These are phyloP conservation scores for Nesoenas mayeri DNA, from an alignment of 2,113 vertebrate species.

Conservation along the genomic window DNA sequence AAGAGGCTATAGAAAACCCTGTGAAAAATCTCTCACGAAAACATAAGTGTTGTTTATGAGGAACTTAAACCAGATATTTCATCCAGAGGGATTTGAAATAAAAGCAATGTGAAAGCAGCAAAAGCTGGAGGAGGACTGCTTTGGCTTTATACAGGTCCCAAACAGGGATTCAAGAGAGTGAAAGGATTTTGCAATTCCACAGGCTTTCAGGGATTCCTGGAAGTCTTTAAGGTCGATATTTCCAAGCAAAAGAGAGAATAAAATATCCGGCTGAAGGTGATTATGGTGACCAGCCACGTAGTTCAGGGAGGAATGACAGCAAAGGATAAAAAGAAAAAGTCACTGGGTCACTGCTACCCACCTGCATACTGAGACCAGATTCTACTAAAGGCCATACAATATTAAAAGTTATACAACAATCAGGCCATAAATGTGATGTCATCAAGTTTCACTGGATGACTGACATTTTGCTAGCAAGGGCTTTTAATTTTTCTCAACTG, in stretches of 20 bases:
- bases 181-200: background rate
- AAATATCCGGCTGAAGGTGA: background rate
- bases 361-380: background rate
- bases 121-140: background rate
- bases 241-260: background rate
- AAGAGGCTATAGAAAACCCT: background rate
- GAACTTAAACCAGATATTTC: background rate
- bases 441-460: background rate
- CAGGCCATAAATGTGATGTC: background rate
- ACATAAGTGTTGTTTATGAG: background rate
- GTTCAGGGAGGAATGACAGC: background rate
- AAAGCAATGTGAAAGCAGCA: background rate
- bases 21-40: background rate
- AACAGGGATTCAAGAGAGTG: background rate
- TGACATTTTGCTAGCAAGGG: background rate
- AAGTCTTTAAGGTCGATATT: background rate
- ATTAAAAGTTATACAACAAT: background rate
- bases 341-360: background rate
- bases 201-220: background rate
- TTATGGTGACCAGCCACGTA: rapidly evolving
- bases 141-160: background rate
- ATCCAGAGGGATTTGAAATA: background rate
- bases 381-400: background rate
- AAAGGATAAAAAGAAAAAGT: background rate
- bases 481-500: background rate